Percentiles rank a stretch among this genome's conserved stretches.
Evolutionary conservation across 2,888 invertebrate genomes (phyloP).

Genomic region (Trimorus sp.): DNA sequence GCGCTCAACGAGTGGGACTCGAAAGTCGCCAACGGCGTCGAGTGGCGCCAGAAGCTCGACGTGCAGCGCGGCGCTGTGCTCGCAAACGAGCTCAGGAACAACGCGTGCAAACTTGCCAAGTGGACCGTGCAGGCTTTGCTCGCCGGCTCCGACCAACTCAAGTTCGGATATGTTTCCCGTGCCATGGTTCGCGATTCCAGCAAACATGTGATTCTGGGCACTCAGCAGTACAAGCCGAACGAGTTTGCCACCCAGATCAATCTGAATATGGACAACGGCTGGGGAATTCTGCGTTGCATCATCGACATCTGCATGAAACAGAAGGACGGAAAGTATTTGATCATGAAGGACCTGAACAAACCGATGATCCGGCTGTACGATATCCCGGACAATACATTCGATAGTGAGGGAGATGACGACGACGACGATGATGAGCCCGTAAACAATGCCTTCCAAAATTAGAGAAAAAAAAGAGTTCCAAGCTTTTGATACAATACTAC

Average conservation of each 20-base stretch:
- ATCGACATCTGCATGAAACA: conserved; percentile 98
- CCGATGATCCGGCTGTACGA: conserved; percentile 98
- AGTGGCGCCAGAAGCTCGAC: conserved; percentile 99
- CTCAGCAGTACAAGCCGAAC: conserved; percentile 98
- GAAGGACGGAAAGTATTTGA: conserved; percentile 97
- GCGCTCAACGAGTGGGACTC: conserved; percentile 99
- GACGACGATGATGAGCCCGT: conserved; percentile 87
- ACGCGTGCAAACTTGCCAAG: conserved; percentile 99
- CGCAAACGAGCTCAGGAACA: conserved; percentile 98
- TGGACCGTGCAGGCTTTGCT: conserved; percentile 98
- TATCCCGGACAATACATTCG: conserved; percentile 99
- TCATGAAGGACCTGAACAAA: conserved; percentile 99
- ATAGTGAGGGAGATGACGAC: conserved; percentile 97
- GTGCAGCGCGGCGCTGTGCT: conserved; percentile 98
- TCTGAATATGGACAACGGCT: conserved; percentile 99
- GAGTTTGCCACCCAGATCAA: conserved; percentile 99
- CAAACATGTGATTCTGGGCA: conserved; percentile 97
- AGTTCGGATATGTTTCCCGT: conserved; percentile 99
- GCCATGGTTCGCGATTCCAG: conserved; percentile 95
- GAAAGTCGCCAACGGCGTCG: conserved; percentile 96
- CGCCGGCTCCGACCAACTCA: conserved; percentile 98
- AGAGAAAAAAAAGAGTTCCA: conserved; percentile 47
- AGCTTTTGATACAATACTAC: too few relatives aligned
- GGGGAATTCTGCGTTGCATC: conserved; percentile 98
- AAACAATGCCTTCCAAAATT: conserved; percentile 79